phyloP scores from a whole-genome alignment of 2,113 vertebrate genomes.

The Nycticebus coucang region DNA sequence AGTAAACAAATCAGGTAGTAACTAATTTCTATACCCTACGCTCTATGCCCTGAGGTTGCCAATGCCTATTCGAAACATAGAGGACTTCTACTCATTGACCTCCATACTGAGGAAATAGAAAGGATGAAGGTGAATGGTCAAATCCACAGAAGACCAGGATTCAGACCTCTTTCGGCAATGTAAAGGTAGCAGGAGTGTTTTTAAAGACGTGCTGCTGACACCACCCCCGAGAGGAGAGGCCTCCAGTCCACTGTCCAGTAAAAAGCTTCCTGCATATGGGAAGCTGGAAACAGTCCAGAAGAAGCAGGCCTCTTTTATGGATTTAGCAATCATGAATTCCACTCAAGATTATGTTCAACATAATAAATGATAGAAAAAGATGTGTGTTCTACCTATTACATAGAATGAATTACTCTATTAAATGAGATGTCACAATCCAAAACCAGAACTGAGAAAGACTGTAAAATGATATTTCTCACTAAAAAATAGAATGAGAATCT shows the following conservation, averaged over 20 bases:
- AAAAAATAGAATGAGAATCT: background rate
- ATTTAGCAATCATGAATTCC: background rate
- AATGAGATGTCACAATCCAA: background rate
- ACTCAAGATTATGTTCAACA: background rate
- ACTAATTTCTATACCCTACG: background rate
- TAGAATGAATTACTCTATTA: background rate
- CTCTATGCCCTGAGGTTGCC: background rate
- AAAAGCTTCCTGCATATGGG: background rate
- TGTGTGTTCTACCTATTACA: background rate
- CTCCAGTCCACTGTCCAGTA: background rate
- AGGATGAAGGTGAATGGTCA: background rate
- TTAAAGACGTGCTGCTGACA: background rate
- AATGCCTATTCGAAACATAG: slow-evolving; percentile 1
- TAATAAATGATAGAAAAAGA: background rate
- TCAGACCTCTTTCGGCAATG: background rate
- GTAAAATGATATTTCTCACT: background rate
- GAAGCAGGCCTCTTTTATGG: background rate
- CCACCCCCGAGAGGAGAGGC: background rate
- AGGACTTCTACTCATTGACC: background rate
- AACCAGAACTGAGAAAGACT: background rate
- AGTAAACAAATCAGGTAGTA: background rate
- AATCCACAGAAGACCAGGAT: background rate
- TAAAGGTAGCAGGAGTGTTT: background rate
- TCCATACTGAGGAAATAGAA: background rate
- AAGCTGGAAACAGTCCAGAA: background rate